phyloP scores from a whole-genome alignment of 2,888 invertebrate species.

The Tuta absoluta region DNA sequence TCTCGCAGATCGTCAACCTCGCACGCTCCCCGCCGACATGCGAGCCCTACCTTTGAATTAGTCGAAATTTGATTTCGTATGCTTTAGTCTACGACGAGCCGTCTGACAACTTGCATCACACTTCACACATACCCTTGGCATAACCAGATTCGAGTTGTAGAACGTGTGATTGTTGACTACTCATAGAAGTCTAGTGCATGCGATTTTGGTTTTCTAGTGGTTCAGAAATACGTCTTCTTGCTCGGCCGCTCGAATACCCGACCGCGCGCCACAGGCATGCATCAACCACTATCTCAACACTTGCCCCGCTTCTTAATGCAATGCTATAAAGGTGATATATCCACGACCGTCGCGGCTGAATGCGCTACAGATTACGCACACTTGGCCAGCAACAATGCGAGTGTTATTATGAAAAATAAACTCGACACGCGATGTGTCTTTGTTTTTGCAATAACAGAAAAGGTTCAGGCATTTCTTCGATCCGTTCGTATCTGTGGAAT shows the following conservation, averaged over 20 bases:
- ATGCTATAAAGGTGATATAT: slow-evolving; percentile 51
- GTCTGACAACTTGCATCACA: no score
- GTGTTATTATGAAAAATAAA: slow-evolving; percentile 28
- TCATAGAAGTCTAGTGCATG: no score
- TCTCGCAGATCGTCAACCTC: slow-evolving; percentile 76
- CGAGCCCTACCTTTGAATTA: neutral
- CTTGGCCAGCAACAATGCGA: slow-evolving; percentile 22
- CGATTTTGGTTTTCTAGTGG: no score
- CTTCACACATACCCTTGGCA: no score
- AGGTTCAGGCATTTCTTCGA: slow-evolving; percentile 13
- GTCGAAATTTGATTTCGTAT: no score
- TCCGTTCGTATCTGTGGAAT: slow-evolving; percentile 13
- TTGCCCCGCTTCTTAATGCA: slow-evolving; percentile 41
- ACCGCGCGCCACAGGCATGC: slow-evolving; percentile 32
- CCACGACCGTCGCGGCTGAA: slow-evolving; percentile 37
- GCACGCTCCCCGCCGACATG: slow-evolving; percentile 40
- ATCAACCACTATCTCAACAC: slow-evolving; percentile 29
- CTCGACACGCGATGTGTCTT: slow-evolving; percentile 37
- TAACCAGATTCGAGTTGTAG: no score
- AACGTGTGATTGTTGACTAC: no score
- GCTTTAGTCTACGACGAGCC: no score
- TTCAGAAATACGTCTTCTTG: neutral
- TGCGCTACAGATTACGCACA: slow-evolving; percentile 31
- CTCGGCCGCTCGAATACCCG: slow-evolving; percentile 39
- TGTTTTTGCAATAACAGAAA: slow-evolving; percentile 32